Evolutionary conservation across 2,888 invertebrate genomes (phyloP).

Genomic region (Nephrotoma flavescens): DNA sequence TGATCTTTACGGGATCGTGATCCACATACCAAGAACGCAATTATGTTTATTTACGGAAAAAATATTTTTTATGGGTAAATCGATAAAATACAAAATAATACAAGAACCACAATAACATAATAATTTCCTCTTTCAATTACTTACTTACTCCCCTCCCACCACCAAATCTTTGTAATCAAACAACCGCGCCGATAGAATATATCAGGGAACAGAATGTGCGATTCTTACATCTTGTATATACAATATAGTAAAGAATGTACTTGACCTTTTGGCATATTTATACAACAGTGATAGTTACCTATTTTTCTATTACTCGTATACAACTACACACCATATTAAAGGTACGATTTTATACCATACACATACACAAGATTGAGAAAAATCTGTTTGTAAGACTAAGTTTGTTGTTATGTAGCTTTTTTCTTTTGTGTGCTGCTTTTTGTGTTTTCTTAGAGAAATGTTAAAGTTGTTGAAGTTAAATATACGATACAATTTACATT

Average conservation of each 20-base stretch:
- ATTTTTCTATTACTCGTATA: not conserved
- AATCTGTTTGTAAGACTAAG: not conserved
- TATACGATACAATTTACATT: not conserved
- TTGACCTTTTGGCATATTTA: not conserved
- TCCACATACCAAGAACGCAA: not conserved
- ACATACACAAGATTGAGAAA: not conserved
- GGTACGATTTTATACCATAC: not conserved
- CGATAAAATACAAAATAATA: not conserved
- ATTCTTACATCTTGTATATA: not conserved
- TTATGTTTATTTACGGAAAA: not conserved
- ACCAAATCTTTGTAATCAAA: not conserved
- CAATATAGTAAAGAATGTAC: not conserved
- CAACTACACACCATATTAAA: not conserved
- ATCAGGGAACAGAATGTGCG: not conserved
- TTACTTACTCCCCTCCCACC: not conserved
- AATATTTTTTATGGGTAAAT: not conserved
- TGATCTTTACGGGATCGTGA: too few species aligned
- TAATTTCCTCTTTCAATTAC: not conserved
- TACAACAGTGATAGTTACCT: not conserved
- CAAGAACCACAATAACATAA: not conserved
- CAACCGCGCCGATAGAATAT: not conserved
- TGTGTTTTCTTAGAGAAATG: not conserved
- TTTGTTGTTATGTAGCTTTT: not conserved
- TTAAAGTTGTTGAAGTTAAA: not conserved
- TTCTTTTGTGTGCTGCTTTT: not conserved